Evolutionary conservation across 1,140 invertebrate species (phyloP), one percentile per base, ranked within the genome.

Genomic region (Diorhabda carinulata): DNA sequence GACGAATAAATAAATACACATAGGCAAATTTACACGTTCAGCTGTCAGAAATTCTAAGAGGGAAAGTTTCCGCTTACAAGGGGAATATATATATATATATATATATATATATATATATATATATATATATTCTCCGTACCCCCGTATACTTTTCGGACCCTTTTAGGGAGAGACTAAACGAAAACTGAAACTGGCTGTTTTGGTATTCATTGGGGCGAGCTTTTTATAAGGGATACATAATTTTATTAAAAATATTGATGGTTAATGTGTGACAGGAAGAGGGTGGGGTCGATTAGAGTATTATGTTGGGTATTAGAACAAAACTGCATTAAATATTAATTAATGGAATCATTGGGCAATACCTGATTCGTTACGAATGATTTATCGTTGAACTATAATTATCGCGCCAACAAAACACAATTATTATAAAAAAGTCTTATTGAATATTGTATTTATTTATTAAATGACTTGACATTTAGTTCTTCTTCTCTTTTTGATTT

Each of bases 21-120:
- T 73, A 72, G 72, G 70, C 74, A 75, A 75, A 75, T 75, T 75
- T 75, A 75, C 74, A 75, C 74, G 67, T 75, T 75, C 74, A 75
- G 74, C 74, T 75, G 74, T 73, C 70, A 70, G 60, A 65, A 72
- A 68, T 67, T 72, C 64, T 62, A 69, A 44, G 68, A 68, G 73
- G 72, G 72, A 66, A 60, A 60, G 72, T 73, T 73, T 71, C 72
- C 72, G 72, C 67, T 71, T 73, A 68, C 71, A 72, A 9, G 42
- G 58, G 65, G 65, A 56, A 25, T 25, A 25, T 25, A 25, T 25
- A 25, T 25, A 25, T 25, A 25, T 25, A 25, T 25, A 25, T 25
- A 25, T 25, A 25, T 25, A 25, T 25, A 25, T 25, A 25, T 25
- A 25, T 25, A 25, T 25, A 25, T 25, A 25, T 25, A 25, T 25